Percentiles rank a stretch among this genome's conserved stretches.
phyloP scores from a whole-genome alignment of 2,888 invertebrate genomes.

The Amphipoea lucens region DNA sequence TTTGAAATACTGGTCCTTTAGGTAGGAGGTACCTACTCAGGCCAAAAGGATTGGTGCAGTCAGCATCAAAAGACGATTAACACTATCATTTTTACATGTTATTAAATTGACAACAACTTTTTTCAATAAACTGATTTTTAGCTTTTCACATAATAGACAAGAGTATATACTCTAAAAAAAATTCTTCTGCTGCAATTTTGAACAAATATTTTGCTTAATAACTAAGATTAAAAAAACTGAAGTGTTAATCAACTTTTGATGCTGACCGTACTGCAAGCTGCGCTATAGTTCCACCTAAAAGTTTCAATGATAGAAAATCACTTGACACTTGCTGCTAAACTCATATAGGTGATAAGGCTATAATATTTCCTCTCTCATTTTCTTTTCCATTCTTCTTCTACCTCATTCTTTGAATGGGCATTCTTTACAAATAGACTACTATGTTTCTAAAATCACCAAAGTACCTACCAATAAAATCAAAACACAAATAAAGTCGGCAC shows the following conservation, averaged over 20 bases:
- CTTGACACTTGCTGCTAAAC: neutral
- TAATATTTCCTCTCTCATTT: neutral
- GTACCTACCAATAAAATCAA: neutral
- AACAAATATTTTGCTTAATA: no score
- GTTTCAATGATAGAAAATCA: neutral
- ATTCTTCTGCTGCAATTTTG: no score
- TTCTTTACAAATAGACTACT: neutral
- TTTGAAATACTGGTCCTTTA: slow-evolving; percentile 25
- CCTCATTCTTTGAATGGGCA: neutral
- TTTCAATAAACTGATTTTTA: no score
- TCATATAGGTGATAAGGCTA: neutral
- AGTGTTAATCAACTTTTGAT: no score
- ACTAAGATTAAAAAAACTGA: no score
- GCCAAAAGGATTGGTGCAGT: neutral
- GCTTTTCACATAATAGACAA: no score
- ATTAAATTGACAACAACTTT: no score
- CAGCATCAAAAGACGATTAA: no score
- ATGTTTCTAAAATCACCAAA: neutral
- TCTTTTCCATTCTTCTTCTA: neutral
- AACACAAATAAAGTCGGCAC: neutral
- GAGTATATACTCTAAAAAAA: no score
- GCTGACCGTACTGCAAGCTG: no score
- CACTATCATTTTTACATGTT: no score
- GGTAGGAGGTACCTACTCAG: accelerated
- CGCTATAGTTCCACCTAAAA: neutral